Evolutionary conservation across 2,888 invertebrate genomes (phyloP).

Genomic region (Ferrisia virgata): DNA sequence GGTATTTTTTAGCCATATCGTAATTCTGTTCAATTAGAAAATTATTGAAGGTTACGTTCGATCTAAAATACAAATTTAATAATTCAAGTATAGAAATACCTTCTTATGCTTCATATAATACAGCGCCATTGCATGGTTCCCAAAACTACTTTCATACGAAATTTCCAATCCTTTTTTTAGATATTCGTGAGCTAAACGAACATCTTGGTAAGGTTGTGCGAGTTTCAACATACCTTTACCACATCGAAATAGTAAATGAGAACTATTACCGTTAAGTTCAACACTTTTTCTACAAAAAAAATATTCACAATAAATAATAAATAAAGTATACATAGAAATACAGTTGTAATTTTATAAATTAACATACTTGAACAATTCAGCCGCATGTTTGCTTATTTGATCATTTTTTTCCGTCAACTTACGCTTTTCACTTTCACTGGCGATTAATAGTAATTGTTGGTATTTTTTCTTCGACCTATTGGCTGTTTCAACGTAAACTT

Average conservation of each 20-base stretch:
- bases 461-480: not conserved
- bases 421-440: not conserved
- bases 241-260: constrained; percentile 39
- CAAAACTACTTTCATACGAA: constrained; percentile 24
- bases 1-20: constrained; percentile 3
- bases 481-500: constrained; percentile 27
- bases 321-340: not conserved
- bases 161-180: not conserved
- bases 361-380: constrained; percentile 27
- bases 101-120: not conserved
- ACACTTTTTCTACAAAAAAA: constrained; percentile 20
- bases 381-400: not conserved
- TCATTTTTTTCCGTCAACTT: not conserved
- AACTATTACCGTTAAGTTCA: not conserved
- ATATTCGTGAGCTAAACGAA: not conserved
- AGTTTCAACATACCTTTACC: constrained; percentile 34
- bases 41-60: not conserved
- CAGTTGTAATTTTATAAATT: not conserved
- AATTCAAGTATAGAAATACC: not conserved
- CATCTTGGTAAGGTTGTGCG: constrained; percentile 16
- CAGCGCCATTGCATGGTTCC: constrained; percentile 36
- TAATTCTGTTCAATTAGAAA: constrained; percentile 1
- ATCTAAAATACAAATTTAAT: no score
- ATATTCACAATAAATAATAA: not conserved
- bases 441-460: not conserved